These are phyloP conservation scores for Elephas maximus DNA, from an alignment of 2,113 vertebrate species.

Conservation along the genomic window DNA sequence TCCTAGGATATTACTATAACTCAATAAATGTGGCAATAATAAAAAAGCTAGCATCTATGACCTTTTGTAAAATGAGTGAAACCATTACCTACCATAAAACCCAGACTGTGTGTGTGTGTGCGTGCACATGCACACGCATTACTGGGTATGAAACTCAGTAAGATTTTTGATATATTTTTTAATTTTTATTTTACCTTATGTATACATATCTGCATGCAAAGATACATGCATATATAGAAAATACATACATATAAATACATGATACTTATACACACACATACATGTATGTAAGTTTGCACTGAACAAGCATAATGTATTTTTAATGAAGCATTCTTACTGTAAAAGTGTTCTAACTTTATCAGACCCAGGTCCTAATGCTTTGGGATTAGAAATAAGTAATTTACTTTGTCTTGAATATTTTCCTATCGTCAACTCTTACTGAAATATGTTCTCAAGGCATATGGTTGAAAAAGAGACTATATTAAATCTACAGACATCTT, in stretches of 20 bases:
- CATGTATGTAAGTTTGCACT: neutral
- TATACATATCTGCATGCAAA: neutral
- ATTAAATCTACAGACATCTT: neutral
- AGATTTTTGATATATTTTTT: neutral
- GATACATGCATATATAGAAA: neutral
- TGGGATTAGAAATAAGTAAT: neutral
- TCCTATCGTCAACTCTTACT: neutral
- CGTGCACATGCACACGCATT: neutral
- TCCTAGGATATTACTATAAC: constrained; percentile 24
- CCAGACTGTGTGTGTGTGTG: neutral
- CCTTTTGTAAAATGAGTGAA: constrained; percentile 36
- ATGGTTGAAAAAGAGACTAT: neutral
- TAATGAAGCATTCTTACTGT: neutral
- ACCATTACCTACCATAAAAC: constrained; percentile 23
- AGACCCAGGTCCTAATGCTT: neutral
- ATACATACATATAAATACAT: neutral
- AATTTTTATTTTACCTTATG: neutral
- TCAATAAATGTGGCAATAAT: constrained; percentile 71
- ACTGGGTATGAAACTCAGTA: neutral
- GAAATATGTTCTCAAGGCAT: neutral
- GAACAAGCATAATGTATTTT: neutral
- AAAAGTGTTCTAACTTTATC: neutral
- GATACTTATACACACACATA: neutral
- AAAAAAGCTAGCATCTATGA: constrained; percentile 21
- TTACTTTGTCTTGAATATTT: neutral